Evolutionary conservation across 2,888 invertebrate genomes (phyloP).

Genomic region (Eurytoma californica): DNA sequence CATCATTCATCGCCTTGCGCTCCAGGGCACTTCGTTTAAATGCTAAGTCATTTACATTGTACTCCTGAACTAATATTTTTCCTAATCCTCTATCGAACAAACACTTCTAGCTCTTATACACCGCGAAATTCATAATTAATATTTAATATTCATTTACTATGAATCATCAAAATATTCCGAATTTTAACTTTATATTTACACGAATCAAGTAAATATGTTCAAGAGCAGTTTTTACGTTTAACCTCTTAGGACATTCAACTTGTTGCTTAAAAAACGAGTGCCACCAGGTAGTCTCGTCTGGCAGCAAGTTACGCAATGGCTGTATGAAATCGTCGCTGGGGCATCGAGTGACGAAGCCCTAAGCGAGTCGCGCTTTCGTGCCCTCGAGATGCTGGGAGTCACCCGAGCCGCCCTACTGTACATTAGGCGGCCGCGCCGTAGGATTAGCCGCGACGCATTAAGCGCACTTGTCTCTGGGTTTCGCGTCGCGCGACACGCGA

Average conservation of each 20-base stretch:
- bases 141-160: too few species aligned
- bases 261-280: too few species aligned
- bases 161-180: too few species aligned
- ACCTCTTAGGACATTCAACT: too few species aligned
- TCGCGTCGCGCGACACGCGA: constrained; percentile 62
- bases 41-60: constrained; percentile 36
- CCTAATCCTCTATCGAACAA: constrained; percentile 38
- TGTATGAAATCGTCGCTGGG: constrained; percentile 11
- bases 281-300: too few species aligned
- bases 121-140: too few species aligned
- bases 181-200: too few species aligned
- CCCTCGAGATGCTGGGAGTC: constrained; percentile 14
- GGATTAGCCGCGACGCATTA: constrained; percentile 54
- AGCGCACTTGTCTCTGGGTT: constrained; percentile 59
- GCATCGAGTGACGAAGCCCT: not conserved
- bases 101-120: not conserved
- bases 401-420: constrained; percentile 10
- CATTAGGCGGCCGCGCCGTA: constrained; percentile 6
- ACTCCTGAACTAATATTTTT: constrained; percentile 1
- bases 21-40: constrained; percentile 8
- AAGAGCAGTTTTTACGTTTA: too few species aligned
- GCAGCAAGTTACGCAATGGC: not conserved
- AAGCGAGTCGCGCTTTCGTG: not conserved
- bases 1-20: constrained; percentile 20
- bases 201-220: too few species aligned